Conservation (phyloP, 2,888 invertebrate species). For the Trisateles emortualis region DNA sequence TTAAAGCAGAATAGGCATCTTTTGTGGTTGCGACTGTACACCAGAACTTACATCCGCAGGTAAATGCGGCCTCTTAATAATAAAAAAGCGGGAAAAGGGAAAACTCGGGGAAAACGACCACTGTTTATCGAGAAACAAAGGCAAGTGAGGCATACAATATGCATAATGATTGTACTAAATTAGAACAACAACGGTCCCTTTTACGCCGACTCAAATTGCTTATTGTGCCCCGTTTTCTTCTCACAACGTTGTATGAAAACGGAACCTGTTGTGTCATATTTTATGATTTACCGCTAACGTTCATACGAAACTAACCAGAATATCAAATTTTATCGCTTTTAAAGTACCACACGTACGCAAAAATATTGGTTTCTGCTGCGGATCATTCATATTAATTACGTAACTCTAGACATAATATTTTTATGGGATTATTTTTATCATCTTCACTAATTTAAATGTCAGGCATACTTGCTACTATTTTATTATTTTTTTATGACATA, state of each 20-base stretch:
- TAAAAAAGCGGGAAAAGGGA: conserved; percentile 75
- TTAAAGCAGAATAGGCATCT: conserved; percentile 27
- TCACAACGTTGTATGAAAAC: conserved; percentile 35
- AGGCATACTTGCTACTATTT: conserved; percentile 9
- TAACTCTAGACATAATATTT: conserved; percentile 39
- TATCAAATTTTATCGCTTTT: conserved; percentile 56
- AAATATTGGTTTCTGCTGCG: conserved; percentile 34
- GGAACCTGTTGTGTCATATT: conserved; percentile 42
- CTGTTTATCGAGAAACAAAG: conserved; percentile 81
- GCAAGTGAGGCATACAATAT: conserved; percentile 78
- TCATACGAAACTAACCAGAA: conserved; percentile 40
- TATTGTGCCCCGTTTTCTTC: conserved; percentile 69
- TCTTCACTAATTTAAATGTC: conserved; percentile 15
- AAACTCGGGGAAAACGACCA: conserved; percentile 71
- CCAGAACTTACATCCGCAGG: conserved; percentile 71
- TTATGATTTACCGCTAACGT: conserved; percentile 47
- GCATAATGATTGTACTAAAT: conserved; percentile 84
- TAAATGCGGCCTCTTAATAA: conserved; percentile 74
- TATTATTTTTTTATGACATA: conserved; percentile 3
- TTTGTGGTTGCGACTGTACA: conserved; percentile 58
- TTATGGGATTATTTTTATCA: conserved; percentile 25
- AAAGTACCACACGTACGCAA: conserved; percentile 54
- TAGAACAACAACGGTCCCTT: conserved; percentile 71
- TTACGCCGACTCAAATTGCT: conserved; percentile 75
- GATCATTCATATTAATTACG: conserved; percentile 47